Percentiles rank a stretch among this genome's conserved stretches.
phyloP scores from a whole-genome alignment of 1,140 invertebrate species.

The Phthorimaea operculella region DNA sequence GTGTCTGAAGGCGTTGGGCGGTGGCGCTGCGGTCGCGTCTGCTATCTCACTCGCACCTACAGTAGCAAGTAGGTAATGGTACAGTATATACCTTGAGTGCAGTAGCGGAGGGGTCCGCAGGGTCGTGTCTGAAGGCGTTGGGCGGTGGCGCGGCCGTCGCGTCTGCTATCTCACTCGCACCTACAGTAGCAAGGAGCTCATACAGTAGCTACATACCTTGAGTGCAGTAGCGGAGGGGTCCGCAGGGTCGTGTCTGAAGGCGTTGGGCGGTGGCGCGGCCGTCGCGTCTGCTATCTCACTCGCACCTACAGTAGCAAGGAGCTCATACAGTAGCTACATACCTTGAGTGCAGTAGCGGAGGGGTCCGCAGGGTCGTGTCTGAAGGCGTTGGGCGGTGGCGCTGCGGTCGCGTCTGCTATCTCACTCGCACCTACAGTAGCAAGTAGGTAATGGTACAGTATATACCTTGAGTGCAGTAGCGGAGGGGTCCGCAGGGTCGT shows the following conservation, averaged over 20 bases:
- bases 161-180: slow-evolving; percentile 88
- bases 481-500: slow-evolving; percentile 98
- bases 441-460: no score
- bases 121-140: slow-evolving; percentile 88
- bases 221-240: slow-evolving; percentile 97
- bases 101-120: slow-evolving; percentile 98
- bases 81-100: slow-evolving; percentile 84
- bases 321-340: slow-evolving; percentile 73
- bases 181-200: no score
- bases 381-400: slow-evolving; percentile 83
- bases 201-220: no score
- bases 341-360: slow-evolving; percentile 97
- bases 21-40: slow-evolving; percentile 83
- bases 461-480: slow-evolving; percentile 93
- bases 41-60: slow-evolving; percentile 92
- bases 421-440: slow-evolving; percentile 92
- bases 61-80: no score
- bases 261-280: slow-evolving; percentile 78
- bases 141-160: slow-evolving; percentile 82
- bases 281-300: slow-evolving; percentile 92
- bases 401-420: slow-evolving; percentile 86
- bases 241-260: slow-evolving; percentile 92
- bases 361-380: slow-evolving; percentile 95
- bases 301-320: slow-evolving; percentile 88
- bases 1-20: slow-evolving; percentile 84